Evolutionary conservation across 64 coral and sea anemone species (phyloP).

Genomic region (Trachythela sp.): DNA sequence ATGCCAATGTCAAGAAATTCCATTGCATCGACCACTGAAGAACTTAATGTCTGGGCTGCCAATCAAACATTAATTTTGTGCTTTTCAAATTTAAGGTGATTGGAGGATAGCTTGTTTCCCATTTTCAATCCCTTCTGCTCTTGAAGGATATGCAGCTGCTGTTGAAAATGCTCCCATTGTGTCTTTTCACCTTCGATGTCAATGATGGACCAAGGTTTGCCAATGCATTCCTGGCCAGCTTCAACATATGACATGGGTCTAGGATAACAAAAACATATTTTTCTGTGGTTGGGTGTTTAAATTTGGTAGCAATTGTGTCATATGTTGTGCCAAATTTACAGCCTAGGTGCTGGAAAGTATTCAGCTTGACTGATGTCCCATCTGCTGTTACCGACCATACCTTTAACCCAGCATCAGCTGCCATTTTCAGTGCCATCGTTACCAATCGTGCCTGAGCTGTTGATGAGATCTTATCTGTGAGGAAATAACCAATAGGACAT

Average conservation of each 20-base stretch:
- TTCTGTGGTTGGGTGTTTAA: not conserved
- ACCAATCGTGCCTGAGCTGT: not conserved
- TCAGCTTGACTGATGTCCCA: not conserved
- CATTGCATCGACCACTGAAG: not conserved
- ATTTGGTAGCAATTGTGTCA: not conserved
- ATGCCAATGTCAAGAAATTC: not conserved
- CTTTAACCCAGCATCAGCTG: not conserved
- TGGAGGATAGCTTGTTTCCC: not conserved
- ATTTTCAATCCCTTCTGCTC: not conserved
- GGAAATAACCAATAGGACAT: constrained; percentile 9
- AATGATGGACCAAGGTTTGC: not conserved
- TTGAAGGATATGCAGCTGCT: not conserved
- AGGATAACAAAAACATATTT: not conserved
- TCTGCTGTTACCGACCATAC: constrained; percentile 2
- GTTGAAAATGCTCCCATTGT: not conserved
- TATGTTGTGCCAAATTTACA: not conserved
- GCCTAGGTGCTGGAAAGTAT: not conserved
- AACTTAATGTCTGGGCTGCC: not conserved
- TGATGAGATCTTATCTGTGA: not conserved
- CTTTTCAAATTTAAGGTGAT: not conserved
- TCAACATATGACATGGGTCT: not conserved
- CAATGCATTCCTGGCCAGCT: not conserved
- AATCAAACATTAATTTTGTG: not conserved
- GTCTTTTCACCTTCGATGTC: not conserved
- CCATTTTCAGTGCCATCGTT: not conserved